Evolutionary conservation across 1,140 invertebrate species (phyloP).

Genomic region (Temnothorax curvispinosus): DNA sequence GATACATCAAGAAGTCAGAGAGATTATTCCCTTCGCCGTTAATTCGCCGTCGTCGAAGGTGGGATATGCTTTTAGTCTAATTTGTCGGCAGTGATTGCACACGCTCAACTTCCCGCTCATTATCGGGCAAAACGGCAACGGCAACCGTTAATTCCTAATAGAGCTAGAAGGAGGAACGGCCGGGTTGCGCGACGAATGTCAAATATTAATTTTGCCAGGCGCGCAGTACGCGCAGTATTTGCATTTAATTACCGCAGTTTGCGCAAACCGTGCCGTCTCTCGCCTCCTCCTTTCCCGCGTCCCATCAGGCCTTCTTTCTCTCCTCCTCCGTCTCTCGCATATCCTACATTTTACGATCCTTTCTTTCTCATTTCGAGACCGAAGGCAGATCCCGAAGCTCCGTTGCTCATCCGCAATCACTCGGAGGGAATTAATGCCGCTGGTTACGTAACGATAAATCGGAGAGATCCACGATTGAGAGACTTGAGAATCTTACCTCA

Average conservation of each 20-base stretch:
- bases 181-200: conserved; percentile 27
- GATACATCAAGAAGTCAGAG: too few relatives aligned
- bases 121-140: conserved; percentile 7
- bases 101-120: conserved; percentile 30
- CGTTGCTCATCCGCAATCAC: conserved; percentile 31
- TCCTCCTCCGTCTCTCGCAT: too few relatives aligned
- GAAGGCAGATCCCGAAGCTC: neutral
- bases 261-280: conserved; percentile 6
- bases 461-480: neutral
- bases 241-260: conserved; percentile 52
- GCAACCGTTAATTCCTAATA: conserved; percentile 18
- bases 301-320: neutral
- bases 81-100: conserved; percentile 37
- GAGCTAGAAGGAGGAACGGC: conserved; percentile 23
- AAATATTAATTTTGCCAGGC: conserved; percentile 44
- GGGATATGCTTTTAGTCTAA: too few relatives aligned
- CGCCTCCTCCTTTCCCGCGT: neutral
- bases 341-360: neutral
- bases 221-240: conserved; percentile 31
- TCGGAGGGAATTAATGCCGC: neutral
- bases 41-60: too few relatives aligned
- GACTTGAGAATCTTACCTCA: neutral
- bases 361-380: conserved; percentile 17
- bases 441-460: conserved; percentile 27
- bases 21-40: too few relatives aligned